Evolutionary conservation across 1,140 invertebrate genomes (phyloP), one percentile per base, ranked within the genome.

Genomic region (Sycophila sp.): DNA sequence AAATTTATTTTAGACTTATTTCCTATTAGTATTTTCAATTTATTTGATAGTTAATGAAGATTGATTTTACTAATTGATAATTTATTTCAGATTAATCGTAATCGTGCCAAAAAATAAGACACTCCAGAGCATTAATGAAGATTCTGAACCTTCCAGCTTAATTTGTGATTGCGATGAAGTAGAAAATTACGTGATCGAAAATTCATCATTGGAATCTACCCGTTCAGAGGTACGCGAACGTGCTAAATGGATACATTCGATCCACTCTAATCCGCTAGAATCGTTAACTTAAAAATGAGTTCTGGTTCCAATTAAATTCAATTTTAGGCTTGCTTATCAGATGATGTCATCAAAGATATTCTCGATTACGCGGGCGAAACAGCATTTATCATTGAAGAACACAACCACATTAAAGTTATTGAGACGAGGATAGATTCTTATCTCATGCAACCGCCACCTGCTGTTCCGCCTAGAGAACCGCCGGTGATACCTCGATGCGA

Each of bases 341-440:
- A 80, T 19, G 19, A 78, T 19, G 77, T 78, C 51, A 56, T 79
- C 5, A n/a, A 8, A 11, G 55, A 68, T 11, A 71, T 84, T 62
- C 71, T 80, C 47, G 19, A 56, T 10, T 83, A 84, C 59, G 76
- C 74, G 0, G 78, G 76, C 0, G 60, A 75, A 30, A 79, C 77
- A 6, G 79, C 72, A 5, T 49, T 59, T 4, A 26, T 79, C 22
- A 73, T 83, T n/a, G 69, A 81, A 47, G 77, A 75, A n/a, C 69
- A 60, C 26, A 65, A 40, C 7, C 71, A 78, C 0, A 60, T 71
- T 22, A 78, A 69, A 36, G 26, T 34, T 0, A 73, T 83, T 2
- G 72, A 63, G 40, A 79, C 82, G 59, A 77, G 71, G 68, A 62
- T 81, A 4, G 81, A 81, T 47, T 68, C 70, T 3, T 75, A 71